Conservation (phyloP, 1,140 invertebrate genomes). For the Bombus confusus region DNA sequence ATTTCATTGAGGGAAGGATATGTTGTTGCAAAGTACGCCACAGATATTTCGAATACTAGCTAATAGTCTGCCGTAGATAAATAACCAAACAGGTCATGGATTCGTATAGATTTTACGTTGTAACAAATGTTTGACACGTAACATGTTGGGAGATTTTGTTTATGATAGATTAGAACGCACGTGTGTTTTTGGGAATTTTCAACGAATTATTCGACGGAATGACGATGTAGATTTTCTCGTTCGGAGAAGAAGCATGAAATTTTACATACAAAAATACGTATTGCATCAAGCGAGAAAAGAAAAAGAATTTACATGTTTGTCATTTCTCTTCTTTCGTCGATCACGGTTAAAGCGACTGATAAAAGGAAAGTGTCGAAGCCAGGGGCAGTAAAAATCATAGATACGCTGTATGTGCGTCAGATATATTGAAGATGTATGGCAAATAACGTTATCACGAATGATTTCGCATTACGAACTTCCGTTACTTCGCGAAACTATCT, state of each 20-base stretch:
- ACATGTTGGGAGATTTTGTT: neutral
- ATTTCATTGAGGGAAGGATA: neutral
- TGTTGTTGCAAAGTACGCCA: neutral
- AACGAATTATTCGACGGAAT: neutral
- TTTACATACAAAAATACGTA: neutral
- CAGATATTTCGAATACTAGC: neutral
- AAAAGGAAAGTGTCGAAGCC: neutral
- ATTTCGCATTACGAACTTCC: neutral
- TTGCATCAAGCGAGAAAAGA: neutral
- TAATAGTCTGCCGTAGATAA: neutral
- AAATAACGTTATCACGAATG: slow-evolving; percentile 36
- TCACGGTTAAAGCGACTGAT: neutral
- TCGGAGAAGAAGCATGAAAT: neutral
- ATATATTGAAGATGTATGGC: neutral
- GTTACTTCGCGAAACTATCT: neutral
- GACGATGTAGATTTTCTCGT: no score
- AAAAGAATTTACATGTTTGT: neutral
- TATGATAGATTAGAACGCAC: neutral
- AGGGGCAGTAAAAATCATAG: neutral
- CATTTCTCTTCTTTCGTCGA: neutral
- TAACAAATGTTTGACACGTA: neutral
- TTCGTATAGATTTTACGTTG: neutral
- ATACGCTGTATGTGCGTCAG: neutral
- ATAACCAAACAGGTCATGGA: no score
- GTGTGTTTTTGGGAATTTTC: neutral